Percentiles rank a stretch among this genome's conserved stretches.
These are phyloP conservation scores for Pristis pectinata DNA, from an alignment of 2,797 vertebrate genomes.

Conservation along the genomic window DNA sequence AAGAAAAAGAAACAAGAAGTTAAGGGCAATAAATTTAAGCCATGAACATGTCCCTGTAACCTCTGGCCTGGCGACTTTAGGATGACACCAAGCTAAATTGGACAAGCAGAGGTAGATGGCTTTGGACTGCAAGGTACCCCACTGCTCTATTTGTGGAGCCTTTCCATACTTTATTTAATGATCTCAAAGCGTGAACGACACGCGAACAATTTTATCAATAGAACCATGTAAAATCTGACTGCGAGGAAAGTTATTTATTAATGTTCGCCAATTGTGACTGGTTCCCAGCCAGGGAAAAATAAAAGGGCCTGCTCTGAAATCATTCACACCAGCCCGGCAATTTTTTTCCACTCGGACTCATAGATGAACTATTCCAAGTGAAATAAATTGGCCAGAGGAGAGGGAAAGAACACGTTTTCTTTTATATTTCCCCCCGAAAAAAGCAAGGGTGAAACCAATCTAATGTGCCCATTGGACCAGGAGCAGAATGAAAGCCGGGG, in stretches of 20 bases:
- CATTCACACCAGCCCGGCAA: constrained; percentile 72
- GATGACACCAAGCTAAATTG: constrained; percentile 61
- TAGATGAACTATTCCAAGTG: constrained; percentile 74
- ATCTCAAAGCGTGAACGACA: constrained; percentile 88
- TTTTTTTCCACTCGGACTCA: constrained; percentile 76
- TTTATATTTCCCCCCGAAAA: constrained; percentile 63
- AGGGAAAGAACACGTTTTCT: constrained; percentile 75
- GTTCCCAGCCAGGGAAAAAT: constrained; percentile 79
- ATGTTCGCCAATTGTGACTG: constrained; percentile 81
- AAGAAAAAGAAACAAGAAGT: constrained; percentile 58
- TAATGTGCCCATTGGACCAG: constrained; percentile 78
- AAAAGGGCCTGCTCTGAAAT: constrained; percentile 65
- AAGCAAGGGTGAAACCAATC: constrained; percentile 78
- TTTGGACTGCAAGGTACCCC: constrained; percentile 57
- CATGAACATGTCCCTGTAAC: constrained; percentile 76
- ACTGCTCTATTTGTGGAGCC: constrained; percentile 60
- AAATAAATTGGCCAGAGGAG: constrained; percentile 79
- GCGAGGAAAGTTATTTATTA: constrained; percentile 94
- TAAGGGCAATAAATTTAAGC: constrained; percentile 72
- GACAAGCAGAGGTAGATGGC: constrained; percentile 53
- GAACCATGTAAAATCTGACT: constrained; percentile 82
- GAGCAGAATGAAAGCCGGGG: constrained; percentile 71
- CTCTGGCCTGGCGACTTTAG: constrained; percentile 67
- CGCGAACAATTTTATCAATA: constrained; percentile 93
- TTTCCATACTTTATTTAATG: constrained; percentile 64